Conservation (phyloP, 2,113 vertebrate genomes). For the Australoheros scitulus region DNA sequence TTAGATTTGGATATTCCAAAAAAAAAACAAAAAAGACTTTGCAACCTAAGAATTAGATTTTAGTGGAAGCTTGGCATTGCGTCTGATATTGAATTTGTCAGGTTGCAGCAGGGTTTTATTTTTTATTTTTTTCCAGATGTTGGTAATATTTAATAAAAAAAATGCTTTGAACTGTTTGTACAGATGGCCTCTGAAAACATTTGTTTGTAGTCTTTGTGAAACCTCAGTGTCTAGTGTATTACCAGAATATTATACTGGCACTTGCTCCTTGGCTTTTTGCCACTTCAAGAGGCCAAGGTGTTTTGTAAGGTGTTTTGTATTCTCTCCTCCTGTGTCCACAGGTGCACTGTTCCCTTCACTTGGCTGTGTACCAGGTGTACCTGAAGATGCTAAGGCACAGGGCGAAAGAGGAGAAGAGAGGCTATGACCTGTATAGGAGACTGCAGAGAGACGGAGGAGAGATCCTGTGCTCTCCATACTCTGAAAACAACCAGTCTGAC, state of each 20-base stretch:
- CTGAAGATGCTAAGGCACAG: conserved; percentile 60
- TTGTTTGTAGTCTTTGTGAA: conserved; percentile 7
- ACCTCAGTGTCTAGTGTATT: not conserved
- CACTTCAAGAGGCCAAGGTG: conserved; percentile 30
- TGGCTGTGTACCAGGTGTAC: conserved; percentile 74
- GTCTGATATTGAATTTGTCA: conserved; percentile 53
- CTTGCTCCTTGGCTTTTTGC: conserved; percentile 29
- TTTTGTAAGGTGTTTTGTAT: conserved; percentile 68
- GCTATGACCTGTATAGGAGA: conserved; percentile 59
- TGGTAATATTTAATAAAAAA: conserved; percentile 56
- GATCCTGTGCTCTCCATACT: conserved; percentile 67
- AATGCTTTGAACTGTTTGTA: conserved; percentile 42
- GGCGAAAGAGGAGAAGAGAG: conserved; percentile 45
- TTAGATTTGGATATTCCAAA: conserved; percentile 45
- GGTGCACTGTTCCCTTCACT: conserved; percentile 78
- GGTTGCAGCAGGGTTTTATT: conserved; percentile 21
- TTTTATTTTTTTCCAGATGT: conserved; percentile 17
- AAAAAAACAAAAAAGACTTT: conserved; percentile 55
- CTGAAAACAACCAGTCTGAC: conserved; percentile 31
- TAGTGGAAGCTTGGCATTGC: conserved; percentile 45
- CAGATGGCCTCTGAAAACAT: conserved; percentile 22
- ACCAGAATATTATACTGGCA: not conserved
- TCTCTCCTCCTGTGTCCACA: conserved; percentile 69
- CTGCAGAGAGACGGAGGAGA: conserved; percentile 64
- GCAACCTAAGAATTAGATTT: conserved; percentile 36